phyloP scores from a whole-genome alignment of 2,888 invertebrate genomes.

The Arge pagana region DNA sequence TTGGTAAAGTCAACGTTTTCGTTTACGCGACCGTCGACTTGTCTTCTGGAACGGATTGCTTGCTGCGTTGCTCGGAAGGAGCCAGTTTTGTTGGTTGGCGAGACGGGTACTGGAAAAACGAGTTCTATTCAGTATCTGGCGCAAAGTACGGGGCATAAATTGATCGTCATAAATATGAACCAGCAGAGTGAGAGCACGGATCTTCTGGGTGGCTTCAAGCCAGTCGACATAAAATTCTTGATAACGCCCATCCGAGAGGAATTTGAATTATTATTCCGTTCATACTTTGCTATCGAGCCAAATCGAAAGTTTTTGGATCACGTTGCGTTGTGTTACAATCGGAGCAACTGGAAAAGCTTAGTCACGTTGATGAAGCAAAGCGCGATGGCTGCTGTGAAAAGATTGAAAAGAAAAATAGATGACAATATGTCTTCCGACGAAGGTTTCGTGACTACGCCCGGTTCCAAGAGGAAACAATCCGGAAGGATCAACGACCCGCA shows the following conservation, averaged over 20 bases:
- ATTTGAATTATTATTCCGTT: conserved; percentile 81
- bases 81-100: conserved; percentile 93
- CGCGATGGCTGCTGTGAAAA: conserved; percentile 65
- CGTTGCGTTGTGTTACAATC: conserved; percentile 76
- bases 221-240: conserved; percentile 86
- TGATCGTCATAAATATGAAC: conserved; percentile 97
- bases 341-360: conserved; percentile 73
- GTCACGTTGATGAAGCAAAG: conserved; percentile 79
- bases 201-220: conserved; percentile 95
- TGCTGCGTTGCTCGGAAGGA: conserved; percentile 83
- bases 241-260: conserved; percentile 80
- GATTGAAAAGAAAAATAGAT: conserved; percentile 51
- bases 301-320: conserved; percentile 84
- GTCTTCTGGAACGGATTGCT: conserved; percentile 85
- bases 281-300: conserved; percentile 75
- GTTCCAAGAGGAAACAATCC: conserved; percentile 30
- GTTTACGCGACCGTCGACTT: conserved; percentile 80
- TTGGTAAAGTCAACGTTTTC: conserved; percentile 67
- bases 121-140: conserved; percentile 92
- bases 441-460: conserved; percentile 25
- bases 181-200: conserved; percentile 98
- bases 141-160: conserved; percentile 77
- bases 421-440: too few species aligned
- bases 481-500: conserved; percentile 13
- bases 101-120: conserved; percentile 99